Base-by-base conservation (phyloP, 2,797 vertebrate species). In the Sebastes kiyomatsui region DNA sequence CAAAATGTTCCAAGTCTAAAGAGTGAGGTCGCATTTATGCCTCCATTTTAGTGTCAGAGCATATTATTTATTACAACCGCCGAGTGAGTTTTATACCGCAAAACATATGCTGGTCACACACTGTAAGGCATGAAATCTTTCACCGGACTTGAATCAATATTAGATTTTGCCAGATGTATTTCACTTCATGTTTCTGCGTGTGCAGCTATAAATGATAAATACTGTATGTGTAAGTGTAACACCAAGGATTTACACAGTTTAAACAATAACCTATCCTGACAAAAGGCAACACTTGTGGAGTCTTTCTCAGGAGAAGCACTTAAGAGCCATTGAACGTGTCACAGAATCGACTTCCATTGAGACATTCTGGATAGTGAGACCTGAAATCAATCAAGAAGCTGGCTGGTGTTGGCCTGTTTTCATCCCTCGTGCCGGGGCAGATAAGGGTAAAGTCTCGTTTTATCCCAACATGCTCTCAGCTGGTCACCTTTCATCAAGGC, bases 361-460 rank as follows among this genome's bases (percentile, higher is more conserved):
- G 46, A 14, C 54, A 16, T 67, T 80, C 13, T 32, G 7, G 23
- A 33, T 73, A 52, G 72, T 75, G 59, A 68, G 56, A 60, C 65
- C 64, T 56, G 70, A 66, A 73, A 76, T 72, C 38, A 73, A 78
- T 67, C 67, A 66, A 59, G 42, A 67, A 5, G 1, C 58, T 7
- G 18, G 64, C 55, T 27, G 25, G 23, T 27, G 13, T 66, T 58
- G 32, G 18, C 7, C 33, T 35, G 27, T 27, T 60, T 73, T 62
- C 28, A 33, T 46, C 7, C 42, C 1, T 65, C 4, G 3, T 38
- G 8, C 12, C 1, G 0, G 20, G 32, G 20, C 20, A 54, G 62
- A 60, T 52, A 46, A 58, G 62, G 23, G 25, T 9, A 5, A 5
- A 0, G 14, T 32, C 27, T 64, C 2, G 2, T 49, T 71, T 64